Base-by-base conservation (phyloP, 2,888 invertebrate species). In the Aplocera efformata region DNA sequence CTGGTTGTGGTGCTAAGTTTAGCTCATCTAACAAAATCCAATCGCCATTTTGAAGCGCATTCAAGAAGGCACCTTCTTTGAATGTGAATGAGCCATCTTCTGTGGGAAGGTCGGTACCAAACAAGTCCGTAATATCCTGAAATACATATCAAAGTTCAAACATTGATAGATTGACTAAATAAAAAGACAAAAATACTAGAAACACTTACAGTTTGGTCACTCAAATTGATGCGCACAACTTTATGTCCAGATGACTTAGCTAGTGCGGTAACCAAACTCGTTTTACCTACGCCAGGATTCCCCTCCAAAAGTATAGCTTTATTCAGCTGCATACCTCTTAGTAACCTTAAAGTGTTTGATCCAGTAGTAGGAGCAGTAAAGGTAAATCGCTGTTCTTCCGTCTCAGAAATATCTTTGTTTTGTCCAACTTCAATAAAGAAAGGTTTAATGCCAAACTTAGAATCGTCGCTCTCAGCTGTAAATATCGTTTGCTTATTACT, bases 11-110 rank as follows among this genome's bases (percentile, higher is more conserved):
- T 0, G 99, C 99, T 50, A 99, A 90, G 89, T 99, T 99, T 53
- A 99, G 88, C 89, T 99, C 99, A 75, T 99, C 99, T 13, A 99
- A 86, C 10, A 99, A 89, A 57, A 99, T 94, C 99, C 99, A 99
- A 59, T 97, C 92, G 7, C 97, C 96, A 32, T 94, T 91, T 82
- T 96, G 96, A 10, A 99, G 88, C 0, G 99, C 99, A 42, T 93
- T 94, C 25, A 99, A 83, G 46, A 99, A 91, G 0, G 98, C 98
- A 0, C 99, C 99, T 83, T 99, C 98, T 63, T 95, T 92, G 96
- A 99, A 99, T 1, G 93, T 92, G 86, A 99, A 99, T 56, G 94
- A 92, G 0, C 98, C 98, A 39, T 96, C 96, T 83, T 98, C 97
- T 0, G 96, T 92, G 0, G 99, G 99, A 30, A 99, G 86, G 88